These are phyloP conservation scores for Drosophila ercepeae DNA, from an alignment of 1,140 invertebrate genomes.

Conservation along the genomic window DNA sequence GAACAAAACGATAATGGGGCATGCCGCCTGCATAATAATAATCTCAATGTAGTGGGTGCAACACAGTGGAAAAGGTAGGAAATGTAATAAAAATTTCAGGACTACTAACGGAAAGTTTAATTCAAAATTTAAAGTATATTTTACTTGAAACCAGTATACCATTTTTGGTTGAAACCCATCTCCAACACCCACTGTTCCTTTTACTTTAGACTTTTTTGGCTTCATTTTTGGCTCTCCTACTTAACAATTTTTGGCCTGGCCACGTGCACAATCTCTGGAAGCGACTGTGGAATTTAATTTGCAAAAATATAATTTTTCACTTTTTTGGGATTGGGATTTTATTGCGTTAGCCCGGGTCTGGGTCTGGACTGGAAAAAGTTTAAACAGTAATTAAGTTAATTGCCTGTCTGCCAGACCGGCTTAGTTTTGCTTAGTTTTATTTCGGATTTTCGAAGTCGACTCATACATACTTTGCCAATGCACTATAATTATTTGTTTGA, in stretches of 20 bases:
- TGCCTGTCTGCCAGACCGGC: constrained; percentile 28
- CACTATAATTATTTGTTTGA: constrained; percentile 35
- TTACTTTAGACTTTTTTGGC: not conserved
- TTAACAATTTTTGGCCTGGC: constrained; percentile 6
- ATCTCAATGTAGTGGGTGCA: constrained; percentile 24
- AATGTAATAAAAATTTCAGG: not conserved
- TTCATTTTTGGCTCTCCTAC: constrained; percentile 22
- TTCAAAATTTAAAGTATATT: not conserved
- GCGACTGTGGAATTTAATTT: constrained; percentile 46
- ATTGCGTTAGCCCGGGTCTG: not conserved
- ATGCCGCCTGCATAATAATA: constrained; percentile 73
- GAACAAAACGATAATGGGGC: constrained; percentile 70
- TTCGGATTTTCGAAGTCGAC: constrained; percentile 8
- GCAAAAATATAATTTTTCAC: constrained; percentile 37
- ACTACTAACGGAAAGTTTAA: too few relatives aligned
- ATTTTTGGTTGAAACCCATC: too few relatives aligned
- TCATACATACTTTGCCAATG: not conserved
- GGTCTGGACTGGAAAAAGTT: constrained; percentile 23
- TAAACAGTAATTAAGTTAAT: constrained; percentile 68
- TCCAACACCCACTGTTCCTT: not conserved
- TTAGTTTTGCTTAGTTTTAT: constrained; percentile 12
- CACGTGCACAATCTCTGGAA: constrained; percentile 39
- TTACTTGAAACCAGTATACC: too few relatives aligned
- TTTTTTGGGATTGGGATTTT: constrained; percentile 12
- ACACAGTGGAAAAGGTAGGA: not conserved